These are phyloP conservation scores for Picus viridis DNA, from an alignment of 2,797 vertebrate genomes.

Conservation along the genomic window DNA sequence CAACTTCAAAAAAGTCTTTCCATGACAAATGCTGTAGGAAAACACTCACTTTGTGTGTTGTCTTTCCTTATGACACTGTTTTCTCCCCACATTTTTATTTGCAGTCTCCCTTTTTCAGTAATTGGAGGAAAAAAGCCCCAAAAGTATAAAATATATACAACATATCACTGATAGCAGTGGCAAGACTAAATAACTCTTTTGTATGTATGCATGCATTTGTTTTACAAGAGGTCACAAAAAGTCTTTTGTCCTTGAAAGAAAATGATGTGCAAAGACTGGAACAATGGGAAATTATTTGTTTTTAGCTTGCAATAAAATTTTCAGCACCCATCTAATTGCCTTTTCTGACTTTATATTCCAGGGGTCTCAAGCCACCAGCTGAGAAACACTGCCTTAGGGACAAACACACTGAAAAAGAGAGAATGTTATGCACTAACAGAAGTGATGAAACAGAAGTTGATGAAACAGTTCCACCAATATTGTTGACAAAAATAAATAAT, in stretches of 20 bases:
- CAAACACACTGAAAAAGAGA: neutral
- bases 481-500: neutral
- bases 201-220: neutral
- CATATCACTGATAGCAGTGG: neutral
- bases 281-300: neutral
- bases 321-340: slow-evolving; percentile 23
- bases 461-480: neutral
- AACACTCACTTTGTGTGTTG: neutral
- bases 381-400: neutral
- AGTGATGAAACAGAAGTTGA: neutral
- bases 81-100: neutral
- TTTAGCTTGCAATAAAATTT: slow-evolving; percentile 12
- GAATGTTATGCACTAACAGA: neutral
- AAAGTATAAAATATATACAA: neutral
- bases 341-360: slow-evolving; percentile 5
- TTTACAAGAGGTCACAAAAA: neutral
- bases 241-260: neutral
- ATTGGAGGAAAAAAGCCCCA: neutral
- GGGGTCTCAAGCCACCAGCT: neutral
- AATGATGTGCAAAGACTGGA: neutral
- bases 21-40: neutral
- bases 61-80: neutral
- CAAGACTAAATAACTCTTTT: neutral
- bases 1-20: neutral
- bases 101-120: neutral